These are phyloP conservation scores for Apoda limacodes DNA, from an alignment of 2,888 invertebrate species.

Conservation along the genomic window DNA sequence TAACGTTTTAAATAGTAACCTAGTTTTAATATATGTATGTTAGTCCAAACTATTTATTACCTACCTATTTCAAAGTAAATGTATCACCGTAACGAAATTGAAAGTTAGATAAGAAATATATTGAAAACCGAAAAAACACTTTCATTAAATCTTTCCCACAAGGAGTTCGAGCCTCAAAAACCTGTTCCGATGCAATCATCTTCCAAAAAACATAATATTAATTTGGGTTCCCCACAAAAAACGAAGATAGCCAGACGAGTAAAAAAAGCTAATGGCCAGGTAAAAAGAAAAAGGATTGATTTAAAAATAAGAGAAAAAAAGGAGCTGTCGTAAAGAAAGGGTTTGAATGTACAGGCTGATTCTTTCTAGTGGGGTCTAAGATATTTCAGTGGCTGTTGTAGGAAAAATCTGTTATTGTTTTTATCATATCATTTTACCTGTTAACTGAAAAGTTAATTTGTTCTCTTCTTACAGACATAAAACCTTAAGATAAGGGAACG, in stretches of 20 bases:
- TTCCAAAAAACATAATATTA: constrained; percentile 60
- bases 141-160: constrained; percentile 62
- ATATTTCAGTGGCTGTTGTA: neutral
- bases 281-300: constrained; percentile 56
- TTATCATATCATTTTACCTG: too few species aligned
- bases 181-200: constrained; percentile 52
- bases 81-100: constrained; percentile 50
- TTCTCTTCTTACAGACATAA: too few species aligned
- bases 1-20: too few species aligned
- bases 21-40: too few species aligned
- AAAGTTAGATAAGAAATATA: constrained; percentile 42
- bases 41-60: too few species aligned
- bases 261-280: constrained; percentile 66
- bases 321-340: constrained; percentile 44
- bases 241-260: constrained; percentile 50
- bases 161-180: constrained; percentile 31
- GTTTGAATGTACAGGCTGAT: constrained; percentile 51
- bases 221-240: constrained; percentile 68
- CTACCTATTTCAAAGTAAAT: too few species aligned
- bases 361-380: constrained; percentile 20
- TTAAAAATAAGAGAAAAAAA: constrained; percentile 33
- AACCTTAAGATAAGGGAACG: too few species aligned
- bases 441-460: too few species aligned
- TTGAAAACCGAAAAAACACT: constrained; percentile 47
- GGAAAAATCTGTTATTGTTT: neutral